A percentile compares a stretch with the other conserved stretches of the same genome.
Conservation (phyloP, 2,797 vertebrate genomes). For the Schizopygopsis malacanthus region DNA sequence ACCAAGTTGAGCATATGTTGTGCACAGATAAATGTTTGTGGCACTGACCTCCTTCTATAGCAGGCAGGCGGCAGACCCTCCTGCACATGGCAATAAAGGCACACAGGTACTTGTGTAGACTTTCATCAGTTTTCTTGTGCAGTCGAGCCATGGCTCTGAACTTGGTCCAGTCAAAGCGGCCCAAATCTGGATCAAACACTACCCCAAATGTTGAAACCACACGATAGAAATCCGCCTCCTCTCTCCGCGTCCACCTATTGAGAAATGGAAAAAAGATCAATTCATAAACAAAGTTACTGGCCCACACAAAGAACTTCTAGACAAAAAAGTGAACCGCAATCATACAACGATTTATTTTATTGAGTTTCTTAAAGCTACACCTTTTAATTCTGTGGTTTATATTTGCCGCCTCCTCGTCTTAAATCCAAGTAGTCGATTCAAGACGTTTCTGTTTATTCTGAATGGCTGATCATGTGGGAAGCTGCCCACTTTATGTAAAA, state of each 20-base stretch:
- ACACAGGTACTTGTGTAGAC: conserved; percentile 96
- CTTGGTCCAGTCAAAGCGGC: conserved; percentile 97
- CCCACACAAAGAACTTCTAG: neutral
- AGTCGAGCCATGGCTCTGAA: conserved; percentile 97
- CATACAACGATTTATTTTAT: neutral
- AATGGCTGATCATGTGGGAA: neutral
- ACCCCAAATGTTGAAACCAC: conserved; percentile 99
- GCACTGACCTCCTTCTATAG: conserved; percentile 88
- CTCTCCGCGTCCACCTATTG: conserved; percentile 93
- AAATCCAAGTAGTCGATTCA: neutral
- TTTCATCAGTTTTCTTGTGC: conserved; percentile 98
- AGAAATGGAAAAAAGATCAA: neutral
- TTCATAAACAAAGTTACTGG: neutral
- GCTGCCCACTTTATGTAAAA: neutral
- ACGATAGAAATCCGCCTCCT: conserved; percentile 98
- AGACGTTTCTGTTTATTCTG: neutral
- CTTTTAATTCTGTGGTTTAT: neutral
- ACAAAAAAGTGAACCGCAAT: neutral
- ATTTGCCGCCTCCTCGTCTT: neutral
- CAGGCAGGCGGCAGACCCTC: conserved; percentile 92
- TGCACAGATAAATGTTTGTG: neutral
- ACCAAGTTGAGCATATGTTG: neutral
- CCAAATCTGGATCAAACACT: conserved; percentile 93
- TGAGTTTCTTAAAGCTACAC: neutral
- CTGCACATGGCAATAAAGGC: conserved; percentile 97